Evolutionary conservation across 2,888 invertebrate species (phyloP), one percentile per base, ranked within the genome.

Genomic region (Eupithecia centaureata): DNA sequence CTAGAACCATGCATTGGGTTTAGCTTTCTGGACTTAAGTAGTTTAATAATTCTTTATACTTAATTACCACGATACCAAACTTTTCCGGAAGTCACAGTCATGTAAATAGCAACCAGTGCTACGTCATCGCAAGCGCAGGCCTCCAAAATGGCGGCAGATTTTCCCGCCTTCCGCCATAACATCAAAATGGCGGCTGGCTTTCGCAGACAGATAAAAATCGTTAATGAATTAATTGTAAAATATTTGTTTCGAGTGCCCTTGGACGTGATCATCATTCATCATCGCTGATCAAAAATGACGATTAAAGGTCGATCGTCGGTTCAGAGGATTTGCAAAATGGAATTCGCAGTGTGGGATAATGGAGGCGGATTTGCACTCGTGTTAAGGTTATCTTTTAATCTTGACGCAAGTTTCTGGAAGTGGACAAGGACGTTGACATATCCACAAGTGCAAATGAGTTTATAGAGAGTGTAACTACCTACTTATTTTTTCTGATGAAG

Each of bases 241-340:
- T 72, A 72, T 86, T 88, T 90, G 86, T 90, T 87, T 84, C 77
- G 78, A 77, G 83, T 89, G 89, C 86, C 92, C 92, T 92, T 92
- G 89, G 76, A 76, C 73, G 85, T 85, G 89, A 86, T 87, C 87
- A 90, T 87, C 85, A 84, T 76, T 85, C 84, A 85, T 86, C 83
- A 86, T 83, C 81, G 76, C 85, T 82, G 91, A 92, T 91, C 76
- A 76, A 73, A 82, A 85, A 77, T 76, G 33, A 63, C 60, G 92
- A 91, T 92, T 86, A 80, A 77, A 79, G 89, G 86, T 89, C 88
- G 86, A 80, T 84, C 79, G 82, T 83, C 83, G 90, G 91, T 91
- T 92, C 91, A 92, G 82, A 85, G 90, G 82, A 86, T 90, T 86
- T 81, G 75, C 74, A 82, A 85, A 89, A 87, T 68, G 72, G 54